Evolutionary conservation across 2,888 invertebrate species (phyloP), one percentile per base, ranked within the genome.

Genomic region (Agrotis exclamationis): DNA sequence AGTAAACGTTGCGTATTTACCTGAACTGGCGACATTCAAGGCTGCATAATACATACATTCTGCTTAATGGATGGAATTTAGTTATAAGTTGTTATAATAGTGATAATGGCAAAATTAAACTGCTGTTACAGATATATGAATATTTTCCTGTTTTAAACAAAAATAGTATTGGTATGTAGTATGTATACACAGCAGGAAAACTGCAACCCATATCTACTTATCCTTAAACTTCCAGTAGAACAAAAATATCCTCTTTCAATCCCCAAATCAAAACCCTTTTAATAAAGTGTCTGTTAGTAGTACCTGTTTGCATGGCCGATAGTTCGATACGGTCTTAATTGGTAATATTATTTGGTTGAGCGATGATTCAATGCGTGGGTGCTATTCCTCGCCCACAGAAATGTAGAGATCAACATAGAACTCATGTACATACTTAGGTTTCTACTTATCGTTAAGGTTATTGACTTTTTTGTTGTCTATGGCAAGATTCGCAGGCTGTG

Each of bases 11-110:
- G 83, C 81, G 78, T 86, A 87, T 89, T 83, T 84, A 88, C 83
- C 86, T 87, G 73, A 84, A 83, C 72, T 79, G 83, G 74, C 82
- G 88, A 89, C 85, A 82, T 88, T 90, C 91, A 92, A 92, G 92
- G 90, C 87, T 80, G 77, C 53, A 63, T 63, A 62, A 63, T 63
- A 62, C 67, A 75, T 73, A 67, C 54, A 74, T 80, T 81, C 44
- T 69, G 75, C 56, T 65, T 68, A 65, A 2, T 59, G 58, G 57
- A 58, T 69, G 53, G 20, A 78, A 70, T 66, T n/a, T 57, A 20
- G 14, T 24, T 44, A 39, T 39, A 39, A 28, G 11, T 56, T 20
- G 33, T 47, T 39, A 69, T 51, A 53, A 44, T 45, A 58, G 20
- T 33, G 59, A 68, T n/a, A n/a, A 56, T 60, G 44, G 39, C 14